Evolutionary conservation across 2,797 vertebrate species (phyloP).

Genomic region (Orestias chungarensis): DNA sequence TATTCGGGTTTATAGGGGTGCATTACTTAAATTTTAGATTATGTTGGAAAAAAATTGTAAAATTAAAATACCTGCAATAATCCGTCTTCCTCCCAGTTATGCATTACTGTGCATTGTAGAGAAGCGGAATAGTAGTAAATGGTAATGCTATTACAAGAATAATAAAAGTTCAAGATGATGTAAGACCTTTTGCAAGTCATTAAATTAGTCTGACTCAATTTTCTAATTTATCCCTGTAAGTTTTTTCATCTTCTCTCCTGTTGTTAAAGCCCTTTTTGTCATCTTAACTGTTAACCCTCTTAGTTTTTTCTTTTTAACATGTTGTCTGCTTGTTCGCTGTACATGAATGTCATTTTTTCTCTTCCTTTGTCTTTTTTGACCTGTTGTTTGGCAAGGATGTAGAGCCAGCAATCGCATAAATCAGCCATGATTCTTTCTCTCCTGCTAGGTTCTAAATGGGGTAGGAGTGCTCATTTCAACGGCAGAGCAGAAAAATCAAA

Average conservation of each 20-base stretch:
- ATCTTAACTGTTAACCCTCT: background rate
- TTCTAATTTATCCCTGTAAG: background rate
- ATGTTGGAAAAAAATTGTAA: background rate
- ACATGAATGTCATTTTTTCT: background rate
- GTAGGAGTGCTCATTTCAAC: slow-evolving; percentile 38
- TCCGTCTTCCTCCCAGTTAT: background rate
- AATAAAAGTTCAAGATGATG: too few species aligned
- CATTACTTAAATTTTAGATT: background rate
- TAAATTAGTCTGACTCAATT: background rate
- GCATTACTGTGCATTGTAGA: background rate
- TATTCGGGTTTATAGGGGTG: background rate
- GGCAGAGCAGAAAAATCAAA: slow-evolving; percentile 39
- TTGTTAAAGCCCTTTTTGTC: background rate
- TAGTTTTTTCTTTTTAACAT: background rate
- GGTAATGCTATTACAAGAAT: too few species aligned
- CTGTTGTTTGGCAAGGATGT: slow-evolving; percentile 29
- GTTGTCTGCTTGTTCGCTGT: background rate
- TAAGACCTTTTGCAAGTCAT: background rate
- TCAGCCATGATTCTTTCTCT: slow-evolving; percentile 55
- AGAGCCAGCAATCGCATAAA: slow-evolving; percentile 40
- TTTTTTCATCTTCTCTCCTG: background rate
- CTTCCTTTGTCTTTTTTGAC: background rate
- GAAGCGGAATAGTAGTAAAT: too few species aligned
- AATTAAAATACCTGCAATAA: background rate
- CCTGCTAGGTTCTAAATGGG: slow-evolving; percentile 63